phyloP scores from a whole-genome alignment of 1,140 invertebrate species.

The Macrotrachela quadricornifera region DNA sequence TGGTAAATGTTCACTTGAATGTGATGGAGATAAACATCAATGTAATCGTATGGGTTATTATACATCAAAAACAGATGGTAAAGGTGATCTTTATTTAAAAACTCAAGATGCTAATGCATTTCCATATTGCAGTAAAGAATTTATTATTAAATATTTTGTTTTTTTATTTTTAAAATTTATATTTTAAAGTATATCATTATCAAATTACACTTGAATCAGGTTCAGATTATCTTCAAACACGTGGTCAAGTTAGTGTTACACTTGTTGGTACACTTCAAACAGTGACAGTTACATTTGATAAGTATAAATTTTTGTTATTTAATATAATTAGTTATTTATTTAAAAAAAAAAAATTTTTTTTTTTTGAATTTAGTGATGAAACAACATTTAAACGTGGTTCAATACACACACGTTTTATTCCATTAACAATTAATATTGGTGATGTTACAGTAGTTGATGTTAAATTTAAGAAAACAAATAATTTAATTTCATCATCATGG shows the following conservation, averaged over 20 bases:
- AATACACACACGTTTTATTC: not conserved
- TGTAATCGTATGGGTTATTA: slow-evolving; percentile 9
- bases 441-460: too few species aligned
- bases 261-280: not conserved
- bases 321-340: too few species aligned
- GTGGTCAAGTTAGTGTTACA: slow-evolving; percentile 2
- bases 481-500: too few species aligned
- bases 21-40: not conserved
- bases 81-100: slow-evolving; percentile 3
- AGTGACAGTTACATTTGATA: not conserved
- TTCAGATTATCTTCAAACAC: not conserved
- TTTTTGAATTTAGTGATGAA: not conserved
- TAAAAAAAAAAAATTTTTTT: too few species aligned
- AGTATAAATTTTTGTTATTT: not conserved
- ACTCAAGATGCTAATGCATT: not conserved
- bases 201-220: not conserved
- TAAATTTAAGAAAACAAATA: too few species aligned
- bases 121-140: not conserved
- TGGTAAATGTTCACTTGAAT: not conserved
- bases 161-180: too few species aligned
- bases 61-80: not conserved
- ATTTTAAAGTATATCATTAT: not conserved
- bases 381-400: slow-evolving; percentile 7
- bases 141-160: too few species aligned
- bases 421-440: not conserved